Percentiles rank a stretch among this genome's conserved stretches.
phyloP scores from a whole-genome alignment of 2,888 invertebrate genomes.

The Amblyjoppa fuscipennis region DNA sequence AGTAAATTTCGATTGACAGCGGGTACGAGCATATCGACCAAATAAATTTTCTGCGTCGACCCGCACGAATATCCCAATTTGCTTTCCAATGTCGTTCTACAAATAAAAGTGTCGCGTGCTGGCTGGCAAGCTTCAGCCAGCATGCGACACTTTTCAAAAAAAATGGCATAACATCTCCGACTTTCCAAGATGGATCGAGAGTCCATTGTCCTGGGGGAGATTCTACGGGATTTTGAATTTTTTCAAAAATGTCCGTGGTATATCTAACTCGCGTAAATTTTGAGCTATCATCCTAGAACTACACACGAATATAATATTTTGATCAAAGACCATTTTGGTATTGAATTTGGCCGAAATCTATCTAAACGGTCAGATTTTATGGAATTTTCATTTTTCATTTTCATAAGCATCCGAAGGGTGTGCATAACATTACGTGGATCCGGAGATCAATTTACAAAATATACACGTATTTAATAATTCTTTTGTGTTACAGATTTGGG shows the following conservation, averaged over 20 bases:
- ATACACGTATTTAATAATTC: neutral
- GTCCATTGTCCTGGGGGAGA: neutral
- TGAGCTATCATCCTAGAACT: too few relatives aligned
- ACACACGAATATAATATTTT: too few relatives aligned
- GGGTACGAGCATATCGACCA: slow-evolving; percentile 56
- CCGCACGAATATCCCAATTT: slow-evolving; percentile 56
- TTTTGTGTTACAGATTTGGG: slow-evolving; percentile 49
- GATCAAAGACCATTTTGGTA: too few relatives aligned
- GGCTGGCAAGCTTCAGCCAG: neutral
- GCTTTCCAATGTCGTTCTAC: slow-evolving; percentile 53
- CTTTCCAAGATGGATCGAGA: slow-evolving; percentile 21
- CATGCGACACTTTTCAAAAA: too few relatives aligned
- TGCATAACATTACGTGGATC: neutral
- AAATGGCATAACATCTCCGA: slow-evolving; percentile 44
- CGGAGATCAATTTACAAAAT: neutral
- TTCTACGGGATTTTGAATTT: too few relatives aligned
- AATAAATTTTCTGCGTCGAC: slow-evolving; percentile 57
- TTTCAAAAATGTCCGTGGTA: too few relatives aligned
- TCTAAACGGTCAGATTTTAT: too few relatives aligned
- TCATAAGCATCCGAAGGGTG: neutral
- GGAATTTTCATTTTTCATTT: neutral
- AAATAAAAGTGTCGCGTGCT: slow-evolving; percentile 52
- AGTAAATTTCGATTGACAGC: slow-evolving; percentile 22
- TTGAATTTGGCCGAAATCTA: too few relatives aligned
- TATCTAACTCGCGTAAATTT: too few relatives aligned